Conservation (phyloP, 2,888 invertebrate species). For the Trichacis sp. region DNA sequence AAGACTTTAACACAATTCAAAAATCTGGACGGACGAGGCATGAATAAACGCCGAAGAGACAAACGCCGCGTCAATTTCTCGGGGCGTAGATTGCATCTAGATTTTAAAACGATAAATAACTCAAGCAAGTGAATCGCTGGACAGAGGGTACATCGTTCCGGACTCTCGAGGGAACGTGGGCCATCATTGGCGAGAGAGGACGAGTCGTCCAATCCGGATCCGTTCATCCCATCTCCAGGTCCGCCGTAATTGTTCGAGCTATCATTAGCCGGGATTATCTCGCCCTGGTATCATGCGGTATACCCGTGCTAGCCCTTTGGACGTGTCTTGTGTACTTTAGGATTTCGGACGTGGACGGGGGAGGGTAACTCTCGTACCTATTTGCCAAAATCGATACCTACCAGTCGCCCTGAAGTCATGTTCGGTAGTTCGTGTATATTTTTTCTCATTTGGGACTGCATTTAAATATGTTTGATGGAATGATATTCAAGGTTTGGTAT, state of each 20-base stretch:
- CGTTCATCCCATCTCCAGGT: constrained; percentile 49
- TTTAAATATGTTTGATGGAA: too few relatives aligned
- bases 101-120: constrained; percentile 44
- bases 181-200: constrained; percentile 45
- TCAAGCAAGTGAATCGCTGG: constrained; percentile 39
- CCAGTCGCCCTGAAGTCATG: too few relatives aligned
- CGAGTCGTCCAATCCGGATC: constrained; percentile 48
- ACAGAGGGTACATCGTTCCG: constrained; percentile 40
- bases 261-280: constrained; percentile 64
- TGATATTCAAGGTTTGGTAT: too few relatives aligned
- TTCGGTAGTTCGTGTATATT: too few relatives aligned
- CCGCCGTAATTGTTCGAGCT: constrained; percentile 56
- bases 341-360: constrained; percentile 50
- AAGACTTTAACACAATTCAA: too few relatives aligned
- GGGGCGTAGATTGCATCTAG: constrained; percentile 32
- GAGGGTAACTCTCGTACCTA: constrained; percentile 35
- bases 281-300: constrained; percentile 49
- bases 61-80: constrained; percentile 26
- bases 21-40: too few relatives aligned
- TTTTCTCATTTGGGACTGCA: background rate
- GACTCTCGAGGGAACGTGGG: constrained; percentile 36
- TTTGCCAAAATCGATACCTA: constrained; percentile 18
- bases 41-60: constrained; percentile 27
- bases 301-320: constrained; percentile 43
- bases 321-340: constrained; percentile 49